These are phyloP conservation scores for Apamea crenata DNA, from an alignment of 2,888 invertebrate species.

Conservation along the genomic window DNA sequence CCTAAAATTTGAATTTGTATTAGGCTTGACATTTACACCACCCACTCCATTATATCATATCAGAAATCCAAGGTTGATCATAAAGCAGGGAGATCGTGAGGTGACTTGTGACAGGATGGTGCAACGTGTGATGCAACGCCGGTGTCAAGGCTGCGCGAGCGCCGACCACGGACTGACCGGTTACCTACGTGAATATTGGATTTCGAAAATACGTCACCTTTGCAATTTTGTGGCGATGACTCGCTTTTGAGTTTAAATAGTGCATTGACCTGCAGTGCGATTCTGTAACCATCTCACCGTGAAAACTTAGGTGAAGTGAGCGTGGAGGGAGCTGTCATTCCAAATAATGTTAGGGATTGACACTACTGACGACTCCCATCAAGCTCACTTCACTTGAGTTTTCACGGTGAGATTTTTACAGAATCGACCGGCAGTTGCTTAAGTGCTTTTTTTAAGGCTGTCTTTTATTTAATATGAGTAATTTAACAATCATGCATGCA, in stretches of 20 bases:
- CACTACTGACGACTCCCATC: too few species aligned
- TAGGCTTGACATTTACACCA: constrained; percentile 32
- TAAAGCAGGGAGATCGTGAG: constrained; percentile 74
- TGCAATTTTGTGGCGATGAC: constrained; percentile 16
- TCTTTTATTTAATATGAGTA: neutral
- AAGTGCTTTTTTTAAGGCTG: neutral
- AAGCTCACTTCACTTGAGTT: too few species aligned
- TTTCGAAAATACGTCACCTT: constrained; percentile 56
- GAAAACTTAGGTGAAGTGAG: too few species aligned
- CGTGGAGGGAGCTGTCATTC: too few species aligned
- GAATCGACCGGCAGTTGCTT: too few species aligned
- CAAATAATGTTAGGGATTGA: too few species aligned
- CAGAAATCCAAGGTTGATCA: constrained; percentile 65
- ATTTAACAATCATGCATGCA: neutral
- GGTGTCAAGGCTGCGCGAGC: constrained; percentile 75
- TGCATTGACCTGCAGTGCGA: too few species aligned
- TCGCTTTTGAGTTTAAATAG: constrained; percentile 7
- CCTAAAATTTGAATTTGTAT: constrained; percentile 25
- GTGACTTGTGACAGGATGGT: constrained; percentile 67
- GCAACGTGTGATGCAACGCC: constrained; percentile 70
- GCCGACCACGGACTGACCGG: constrained; percentile 43
- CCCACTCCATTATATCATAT: constrained; percentile 64
- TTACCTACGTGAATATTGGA: constrained; percentile 38
- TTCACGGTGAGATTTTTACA: too few species aligned
- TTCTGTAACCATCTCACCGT: too few species aligned